Conservation (phyloP, 2,113 vertebrate genomes). For the Lichenostomus cassidix region DNA sequence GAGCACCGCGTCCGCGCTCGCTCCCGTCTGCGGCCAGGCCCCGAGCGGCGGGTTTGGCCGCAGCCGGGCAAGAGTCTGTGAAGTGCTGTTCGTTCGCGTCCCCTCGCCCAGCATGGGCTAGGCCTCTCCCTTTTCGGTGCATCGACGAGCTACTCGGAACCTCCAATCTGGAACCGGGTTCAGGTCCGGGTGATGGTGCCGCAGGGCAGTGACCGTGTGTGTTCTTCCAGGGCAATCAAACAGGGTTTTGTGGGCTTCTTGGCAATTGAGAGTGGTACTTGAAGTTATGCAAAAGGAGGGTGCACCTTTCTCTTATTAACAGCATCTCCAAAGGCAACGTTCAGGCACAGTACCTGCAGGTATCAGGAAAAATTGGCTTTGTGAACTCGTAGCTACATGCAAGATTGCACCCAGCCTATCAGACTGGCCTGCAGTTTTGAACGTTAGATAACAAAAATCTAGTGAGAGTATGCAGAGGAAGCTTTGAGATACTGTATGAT, state of each 20-base stretch:
- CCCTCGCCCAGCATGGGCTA: too few species aligned
- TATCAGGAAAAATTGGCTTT: neutral
- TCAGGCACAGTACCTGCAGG: too few species aligned
- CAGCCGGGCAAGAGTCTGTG: neutral
- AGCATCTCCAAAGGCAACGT: neutral
- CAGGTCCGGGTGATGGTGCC: accelerated
- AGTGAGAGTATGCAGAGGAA: neutral
- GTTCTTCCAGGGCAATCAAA: neutral
- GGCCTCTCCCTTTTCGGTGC: neutral
- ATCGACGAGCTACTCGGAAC: too few species aligned
- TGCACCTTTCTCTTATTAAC: too few species aligned
- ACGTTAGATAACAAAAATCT: too few species aligned
- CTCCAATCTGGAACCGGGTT: accelerated
- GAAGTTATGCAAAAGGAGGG: neutral
- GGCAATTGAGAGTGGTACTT: neutral
- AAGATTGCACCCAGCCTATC: neutral
- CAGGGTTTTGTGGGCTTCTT: neutral
- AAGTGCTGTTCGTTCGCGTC: neutral
- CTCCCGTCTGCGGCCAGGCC: too few species aligned
- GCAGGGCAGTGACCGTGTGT: neutral
- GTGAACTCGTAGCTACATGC: accelerated
- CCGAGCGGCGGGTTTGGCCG: neutral
- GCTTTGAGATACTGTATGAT: neutral
- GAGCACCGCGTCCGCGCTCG: neutral
- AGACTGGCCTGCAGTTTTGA: neutral